Evolutionary conservation across 2,888 invertebrate species (phyloP).

Genomic region (Aproaerema taeniolella): DNA sequence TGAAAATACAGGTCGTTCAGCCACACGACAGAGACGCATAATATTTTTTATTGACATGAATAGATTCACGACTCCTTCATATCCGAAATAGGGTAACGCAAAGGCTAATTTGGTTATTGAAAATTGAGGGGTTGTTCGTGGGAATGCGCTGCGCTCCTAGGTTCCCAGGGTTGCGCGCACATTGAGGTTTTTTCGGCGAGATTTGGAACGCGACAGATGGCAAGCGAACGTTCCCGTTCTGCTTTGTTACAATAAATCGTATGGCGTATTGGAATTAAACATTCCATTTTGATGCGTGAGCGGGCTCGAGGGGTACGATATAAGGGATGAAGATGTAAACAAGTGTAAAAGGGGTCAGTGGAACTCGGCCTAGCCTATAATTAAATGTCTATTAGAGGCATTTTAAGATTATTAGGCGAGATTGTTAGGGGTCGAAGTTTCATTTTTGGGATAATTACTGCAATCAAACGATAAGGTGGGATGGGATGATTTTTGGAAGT

Average conservation of each 20-base stretch:
- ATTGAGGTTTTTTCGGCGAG: slow-evolving; percentile 72
- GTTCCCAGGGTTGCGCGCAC: slow-evolving; percentile 81
- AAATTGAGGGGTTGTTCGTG: slow-evolving; percentile 80
- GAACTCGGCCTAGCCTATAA: slow-evolving; percentile 59
- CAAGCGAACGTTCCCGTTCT: slow-evolving; percentile 70
- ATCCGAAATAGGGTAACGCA: slow-evolving; percentile 78
- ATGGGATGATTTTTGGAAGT: slow-evolving; percentile 28
- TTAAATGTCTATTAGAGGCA: slow-evolving; percentile 73
- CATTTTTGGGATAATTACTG: slow-evolving; percentile 50
- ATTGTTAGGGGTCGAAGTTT: slow-evolving; percentile 56
- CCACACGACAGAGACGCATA: slow-evolving; percentile 43
- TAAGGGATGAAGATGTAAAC: slow-evolving; percentile 74
- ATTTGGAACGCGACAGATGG: slow-evolving; percentile 77
- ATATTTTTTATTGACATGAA: slow-evolving; percentile 72
- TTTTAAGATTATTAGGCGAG: slow-evolving; percentile 65
- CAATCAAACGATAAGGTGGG: slow-evolving; percentile 42
- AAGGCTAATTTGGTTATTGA: slow-evolving; percentile 79
- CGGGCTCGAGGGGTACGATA: slow-evolving; percentile 45
- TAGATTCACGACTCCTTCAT: slow-evolving; percentile 77
- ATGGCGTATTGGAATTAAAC: slow-evolving; percentile 72
- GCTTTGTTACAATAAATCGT: slow-evolving; percentile 73
- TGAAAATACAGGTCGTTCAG: slow-evolving; percentile 43
- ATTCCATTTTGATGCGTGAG: slow-evolving; percentile 74
- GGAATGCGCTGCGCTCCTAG: slow-evolving; percentile 79
- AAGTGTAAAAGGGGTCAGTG: slow-evolving; percentile 77